Base-by-base conservation (phyloP, 2,113 vertebrate genomes). In the Alexandromys fortis region DNA sequence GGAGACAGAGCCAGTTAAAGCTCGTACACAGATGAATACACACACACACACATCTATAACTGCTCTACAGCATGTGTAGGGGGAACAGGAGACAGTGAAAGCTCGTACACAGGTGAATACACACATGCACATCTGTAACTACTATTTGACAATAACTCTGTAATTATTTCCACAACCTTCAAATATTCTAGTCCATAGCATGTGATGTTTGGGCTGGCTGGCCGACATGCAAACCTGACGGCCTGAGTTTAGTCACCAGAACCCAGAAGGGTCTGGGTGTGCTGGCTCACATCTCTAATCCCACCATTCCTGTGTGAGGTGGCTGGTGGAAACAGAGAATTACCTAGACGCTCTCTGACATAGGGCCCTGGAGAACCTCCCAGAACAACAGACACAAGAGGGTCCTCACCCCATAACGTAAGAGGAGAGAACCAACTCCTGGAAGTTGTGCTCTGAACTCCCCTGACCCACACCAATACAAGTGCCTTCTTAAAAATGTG, bases 81-180 rank as follows among this genome's bases (percentile, higher is more conserved):
- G 49, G 49, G 49, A 52, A 2, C 49, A 52, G 49, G 49, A 49
- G 49, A 49, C 11, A 49, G 49, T 12, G 49, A 49, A 49, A 49
- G 49, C 49, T 49, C 49, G 11, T 12, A 49, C 49, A 49, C 49
- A 49, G 49, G 11, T 49, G 11, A 49, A 11, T 49, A 49, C 49
- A 49, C 49, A 49, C 49, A 49, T 2, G 11, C 11, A 49, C 11
- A 49, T 49, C 49, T 49, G 49, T 49, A 52, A 52, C 49, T 13
- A 7, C 49, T 52, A 12, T 52, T 49, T 49, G 92, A 47, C 10
- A 90, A 7, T 61, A 94, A 93, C 8, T 89, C 38, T 55, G 0
- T 52, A 89, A 96, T 52, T 81, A 89, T 75, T 90, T 90, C 42
- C 83, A 85, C 61, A 58, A 6, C 61, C n/a, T 90, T 94, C 52